Evolutionary conservation across 1,140 invertebrate genomes (phyloP).

Genomic region (Heliconius eleuchia): DNA sequence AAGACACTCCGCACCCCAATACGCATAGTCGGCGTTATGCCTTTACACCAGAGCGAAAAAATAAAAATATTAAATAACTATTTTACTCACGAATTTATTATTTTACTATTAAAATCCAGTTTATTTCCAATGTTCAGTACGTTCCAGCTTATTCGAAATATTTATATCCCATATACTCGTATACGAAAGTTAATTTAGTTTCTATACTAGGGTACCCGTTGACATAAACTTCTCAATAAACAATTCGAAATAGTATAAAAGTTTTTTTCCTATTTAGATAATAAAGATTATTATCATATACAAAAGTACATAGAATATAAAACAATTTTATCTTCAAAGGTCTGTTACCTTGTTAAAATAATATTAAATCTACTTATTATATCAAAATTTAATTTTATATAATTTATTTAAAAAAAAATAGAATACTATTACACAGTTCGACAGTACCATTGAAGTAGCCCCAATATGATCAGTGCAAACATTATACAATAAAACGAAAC

Average conservation of each 20-base stretch:
- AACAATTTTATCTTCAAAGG: neutral
- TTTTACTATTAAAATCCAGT: neutral
- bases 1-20: no score
- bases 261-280: neutral
- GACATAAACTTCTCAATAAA: neutral
- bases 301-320: neutral
- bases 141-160: neutral
- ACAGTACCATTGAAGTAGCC: neutral
- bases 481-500: slow-evolving; percentile 12
- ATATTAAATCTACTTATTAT: no score
- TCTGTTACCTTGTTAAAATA: neutral
- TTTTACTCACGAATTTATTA: neutral
- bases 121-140: neutral
- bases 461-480: neutral
- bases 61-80: neutral
- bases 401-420: neutral
- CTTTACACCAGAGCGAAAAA: no score
- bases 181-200: neutral
- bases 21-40: no score
- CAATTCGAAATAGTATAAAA: neutral
- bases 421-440: neutral
- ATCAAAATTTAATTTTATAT: neutral
- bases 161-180: neutral
- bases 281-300: neutral
- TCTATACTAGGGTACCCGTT: neutral